Evolutionary conservation across 2,797 vertebrate genomes (phyloP).

Genomic region (Artibeus jamaicensis): DNA sequence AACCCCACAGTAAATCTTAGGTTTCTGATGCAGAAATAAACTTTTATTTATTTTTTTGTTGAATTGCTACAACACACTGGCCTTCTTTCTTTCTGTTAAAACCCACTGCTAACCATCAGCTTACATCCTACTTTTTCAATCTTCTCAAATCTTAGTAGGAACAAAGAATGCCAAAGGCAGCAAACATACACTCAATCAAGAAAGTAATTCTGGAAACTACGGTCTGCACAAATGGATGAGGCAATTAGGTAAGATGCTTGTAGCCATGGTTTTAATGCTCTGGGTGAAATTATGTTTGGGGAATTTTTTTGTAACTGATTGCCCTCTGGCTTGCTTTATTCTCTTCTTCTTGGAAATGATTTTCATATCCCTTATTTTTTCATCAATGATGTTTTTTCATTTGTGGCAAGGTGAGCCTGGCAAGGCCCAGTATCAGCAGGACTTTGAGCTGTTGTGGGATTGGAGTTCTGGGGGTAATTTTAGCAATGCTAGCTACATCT

Average conservation of each 20-base stretch:
- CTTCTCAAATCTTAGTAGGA: conserved; percentile 2
- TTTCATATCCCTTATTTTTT: background rate
- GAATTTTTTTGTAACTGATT: background rate
- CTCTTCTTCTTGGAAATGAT: background rate
- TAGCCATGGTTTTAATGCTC: background rate
- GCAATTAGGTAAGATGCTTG: background rate
- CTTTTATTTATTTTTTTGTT: background rate
- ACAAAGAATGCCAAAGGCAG: conserved; percentile 10
- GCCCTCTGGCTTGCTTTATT: background rate
- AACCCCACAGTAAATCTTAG: background rate
- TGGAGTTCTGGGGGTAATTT: background rate
- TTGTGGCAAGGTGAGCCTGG: background rate
- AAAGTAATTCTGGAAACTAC: conserved; percentile 12
- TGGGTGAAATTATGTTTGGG: background rate
- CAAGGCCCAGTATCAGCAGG: background rate
- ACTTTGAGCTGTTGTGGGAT: background rate
- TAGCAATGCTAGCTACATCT: background rate
- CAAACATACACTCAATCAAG: background rate
- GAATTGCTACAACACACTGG: background rate
- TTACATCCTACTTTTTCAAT: conserved; percentile 8
- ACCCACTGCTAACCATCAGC: background rate
- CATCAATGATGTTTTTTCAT: background rate
- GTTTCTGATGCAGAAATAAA: background rate
- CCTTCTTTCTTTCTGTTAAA: background rate
- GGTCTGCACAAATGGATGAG: background rate